A percentile compares a stretch with the other conserved stretches of the same genome.
Conservation (phyloP, 2,113 vertebrate genomes). For the Pandion haliaetus region DNA sequence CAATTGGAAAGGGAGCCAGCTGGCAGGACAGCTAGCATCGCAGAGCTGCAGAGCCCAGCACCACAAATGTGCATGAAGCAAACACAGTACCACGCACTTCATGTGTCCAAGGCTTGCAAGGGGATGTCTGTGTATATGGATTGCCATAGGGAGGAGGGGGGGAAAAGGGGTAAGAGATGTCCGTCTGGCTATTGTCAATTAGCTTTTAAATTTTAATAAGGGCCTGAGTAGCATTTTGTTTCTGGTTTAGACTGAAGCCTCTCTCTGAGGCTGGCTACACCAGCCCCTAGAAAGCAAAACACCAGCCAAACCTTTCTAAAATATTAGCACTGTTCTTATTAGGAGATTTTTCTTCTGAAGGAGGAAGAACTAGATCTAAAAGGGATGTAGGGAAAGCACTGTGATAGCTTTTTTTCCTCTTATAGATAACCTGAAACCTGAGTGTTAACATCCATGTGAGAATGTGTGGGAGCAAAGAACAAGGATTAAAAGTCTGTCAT, state of each 20-base stretch:
- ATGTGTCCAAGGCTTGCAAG: rapidly evolving
- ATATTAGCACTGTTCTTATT: neutral
- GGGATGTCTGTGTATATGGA: rapidly evolving
- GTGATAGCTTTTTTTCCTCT: neutral
- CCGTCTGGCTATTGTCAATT: neutral
- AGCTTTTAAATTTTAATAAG: neutral
- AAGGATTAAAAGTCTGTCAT: neutral
- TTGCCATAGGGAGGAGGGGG: too few species aligned
- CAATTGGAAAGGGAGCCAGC: neutral
- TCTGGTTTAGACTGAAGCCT: neutral
- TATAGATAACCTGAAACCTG: neutral
- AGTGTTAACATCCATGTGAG: neutral
- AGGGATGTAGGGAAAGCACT: neutral
- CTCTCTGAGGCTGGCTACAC: neutral
- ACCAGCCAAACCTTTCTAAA: neutral
- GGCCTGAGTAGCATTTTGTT: neutral
- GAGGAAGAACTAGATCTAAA: neutral
- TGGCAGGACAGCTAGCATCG: neutral
- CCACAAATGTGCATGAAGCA: rapidly evolving
- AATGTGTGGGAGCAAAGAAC: neutral
- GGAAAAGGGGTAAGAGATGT: neutral
- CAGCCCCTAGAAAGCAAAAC: neutral
- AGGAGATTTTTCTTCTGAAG: neutral
- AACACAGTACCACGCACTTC: neutral
- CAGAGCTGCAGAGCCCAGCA: neutral